Evolutionary conservation across 2,113 vertebrate species (phyloP), one percentile per base, ranked within the genome.

Genomic region (Menura novaehollandiae): DNA sequence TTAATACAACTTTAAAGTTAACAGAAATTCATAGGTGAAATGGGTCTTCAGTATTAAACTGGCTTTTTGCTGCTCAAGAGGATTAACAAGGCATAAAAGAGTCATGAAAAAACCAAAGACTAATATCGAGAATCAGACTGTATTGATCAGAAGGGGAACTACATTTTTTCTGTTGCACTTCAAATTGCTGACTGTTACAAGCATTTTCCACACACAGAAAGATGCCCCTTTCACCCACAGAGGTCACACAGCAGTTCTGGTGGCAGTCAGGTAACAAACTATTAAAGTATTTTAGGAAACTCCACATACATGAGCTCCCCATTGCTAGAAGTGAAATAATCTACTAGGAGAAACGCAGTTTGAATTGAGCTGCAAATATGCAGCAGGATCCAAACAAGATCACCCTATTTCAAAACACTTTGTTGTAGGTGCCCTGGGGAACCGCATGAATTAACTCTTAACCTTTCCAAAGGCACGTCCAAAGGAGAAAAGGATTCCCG

Each of bases 191-290:
- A 79, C 14, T 3, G 15, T 73, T 35, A 39, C 13, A 21, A 60
- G 14, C 17, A 32, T 60, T 60, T 79, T 55, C 30, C 53, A 52
- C 9, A 19, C 13, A 30, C 17, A 39, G 52, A 43, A 47, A 76
- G 27, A 77, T 4, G 10, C 11, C 35, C 28, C 5, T 68, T 88
- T 72, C 27, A 64, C 26, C 59, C 5, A 1, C 3, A 75, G 41
- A 46, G 9, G 27, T 47, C 51, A 58, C 58, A 39, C 6, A 60
- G 27, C 33, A 88, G n/a, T 35, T 79, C 62, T 47, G 62, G 32
- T 35, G 16, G 26, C 26, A 35, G 58, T 20, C 12, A n/a, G 21
- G 1, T 39, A 66, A 30, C 0, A 0, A 82, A n/a, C 10, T 5
- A 78, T n/a, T 37, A 37, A 44, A 79, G 58, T 20, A 22, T 92